Conservation (phyloP, 2,888 invertebrate genomes). For the Carcina quercana region DNA sequence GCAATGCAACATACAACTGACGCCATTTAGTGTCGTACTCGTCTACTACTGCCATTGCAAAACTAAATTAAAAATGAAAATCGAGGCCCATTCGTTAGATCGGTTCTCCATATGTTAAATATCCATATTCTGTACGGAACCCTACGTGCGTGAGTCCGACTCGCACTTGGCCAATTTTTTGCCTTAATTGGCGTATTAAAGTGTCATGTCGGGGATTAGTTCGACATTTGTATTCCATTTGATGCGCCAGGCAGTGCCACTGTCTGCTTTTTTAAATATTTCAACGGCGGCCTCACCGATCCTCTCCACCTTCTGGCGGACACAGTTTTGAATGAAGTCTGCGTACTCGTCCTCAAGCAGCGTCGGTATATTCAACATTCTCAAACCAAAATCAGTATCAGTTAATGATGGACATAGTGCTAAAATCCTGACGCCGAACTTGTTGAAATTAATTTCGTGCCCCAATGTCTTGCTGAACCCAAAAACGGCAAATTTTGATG, state of each 20-base stretch:
- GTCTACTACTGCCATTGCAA: too few relatives aligned
- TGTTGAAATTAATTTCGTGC: slow-evolving; percentile 37
- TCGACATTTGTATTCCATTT: too few relatives aligned
- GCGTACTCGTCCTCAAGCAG: background rate
- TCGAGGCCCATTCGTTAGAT: too few relatives aligned
- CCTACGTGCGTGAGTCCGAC: too few relatives aligned
- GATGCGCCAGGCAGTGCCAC: slow-evolving; percentile 72
- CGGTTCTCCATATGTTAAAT: too few relatives aligned
- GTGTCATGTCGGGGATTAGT: too few relatives aligned
- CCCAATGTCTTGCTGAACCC: slow-evolving; percentile 54
- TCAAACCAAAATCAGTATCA: background rate
- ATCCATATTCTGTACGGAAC: too few relatives aligned
- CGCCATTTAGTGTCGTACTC: too few relatives aligned
- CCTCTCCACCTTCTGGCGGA: slow-evolving; percentile 36
- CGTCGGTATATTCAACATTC: background rate
- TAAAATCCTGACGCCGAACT: slow-evolving; percentile 49
- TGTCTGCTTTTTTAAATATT: slow-evolving; percentile 46
- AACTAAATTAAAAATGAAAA: too few relatives aligned
- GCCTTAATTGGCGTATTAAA: too few relatives aligned
- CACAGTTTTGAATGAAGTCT: background rate
- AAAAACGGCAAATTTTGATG: slow-evolving; percentile 67
- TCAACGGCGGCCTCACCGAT: slow-evolving; percentile 40
- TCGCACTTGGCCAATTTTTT: too few relatives aligned
- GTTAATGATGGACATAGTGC: slow-evolving; percentile 46
- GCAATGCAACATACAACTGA: too few relatives aligned